Conservation (phyloP, 1,140 invertebrate genomes). For the Protaetia brevitarsis region DNA sequence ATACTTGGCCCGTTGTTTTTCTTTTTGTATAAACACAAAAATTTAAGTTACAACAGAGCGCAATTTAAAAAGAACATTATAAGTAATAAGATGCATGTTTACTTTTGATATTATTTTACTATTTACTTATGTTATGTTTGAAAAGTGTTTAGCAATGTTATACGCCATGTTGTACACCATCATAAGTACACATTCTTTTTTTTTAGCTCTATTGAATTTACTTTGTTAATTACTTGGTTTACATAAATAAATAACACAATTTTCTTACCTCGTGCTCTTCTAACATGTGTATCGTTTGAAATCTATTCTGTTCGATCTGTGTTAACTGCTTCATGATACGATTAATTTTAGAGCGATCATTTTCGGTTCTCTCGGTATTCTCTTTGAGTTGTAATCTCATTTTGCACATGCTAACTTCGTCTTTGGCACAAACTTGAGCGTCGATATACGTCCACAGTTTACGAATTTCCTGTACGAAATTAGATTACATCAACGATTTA, state of each 20-base stretch:
- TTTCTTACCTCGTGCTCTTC: conserved; percentile 51
- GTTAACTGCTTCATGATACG: conserved; percentile 34
- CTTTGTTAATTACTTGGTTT: too few species aligned
- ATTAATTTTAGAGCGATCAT: conserved; percentile 22
- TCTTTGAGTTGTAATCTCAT: conserved; percentile 57
- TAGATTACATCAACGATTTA: not conserved
- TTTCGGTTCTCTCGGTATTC: not conserved
- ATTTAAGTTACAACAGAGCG: too few species aligned
- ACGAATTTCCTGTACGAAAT: conserved; percentile 47
- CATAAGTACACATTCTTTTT: too few species aligned
- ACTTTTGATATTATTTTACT: too few species aligned
- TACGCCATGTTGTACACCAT: too few species aligned
- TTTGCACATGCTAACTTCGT: conserved; percentile 75
- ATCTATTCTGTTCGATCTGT: conserved; percentile 36
- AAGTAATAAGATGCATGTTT: too few species aligned
- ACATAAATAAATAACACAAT: not conserved
- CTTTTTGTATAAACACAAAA: too few species aligned
- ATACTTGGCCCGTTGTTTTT: too few species aligned
- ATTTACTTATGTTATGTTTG: too few species aligned
- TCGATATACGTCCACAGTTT: conserved; percentile 59
- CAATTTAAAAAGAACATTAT: too few species aligned
- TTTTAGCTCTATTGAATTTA: too few species aligned
- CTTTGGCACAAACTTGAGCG: conserved; percentile 61
- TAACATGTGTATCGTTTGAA: conserved; percentile 52
- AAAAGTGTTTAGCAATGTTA: too few species aligned